Evolutionary conservation across 2,113 vertebrate genomes (phyloP), one percentile per base, ranked within the genome.

Genomic region (Ailurus styani): DNA sequence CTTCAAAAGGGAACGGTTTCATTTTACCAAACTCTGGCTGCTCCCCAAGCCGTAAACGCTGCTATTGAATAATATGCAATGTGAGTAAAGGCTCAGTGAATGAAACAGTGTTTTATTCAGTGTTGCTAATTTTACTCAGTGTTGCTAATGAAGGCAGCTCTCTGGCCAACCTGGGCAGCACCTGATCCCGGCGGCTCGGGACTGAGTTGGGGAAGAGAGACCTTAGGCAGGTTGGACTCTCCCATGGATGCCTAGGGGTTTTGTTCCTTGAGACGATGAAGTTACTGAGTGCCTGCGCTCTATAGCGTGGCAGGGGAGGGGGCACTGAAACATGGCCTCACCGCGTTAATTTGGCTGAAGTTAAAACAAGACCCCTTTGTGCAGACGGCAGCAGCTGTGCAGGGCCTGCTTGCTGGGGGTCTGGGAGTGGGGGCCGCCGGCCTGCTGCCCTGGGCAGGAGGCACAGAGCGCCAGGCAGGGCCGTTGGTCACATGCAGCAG

Each of bases 301-400:
- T 40, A 11, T 11, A 6, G 34, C 15, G 4, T 42, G 40, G 70
- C 70, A 42, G 45, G 45, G 20, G 2, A 25, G 29, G 8, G 10
- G 21, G 17, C 14, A 25, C 0, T 0, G 8, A 9, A 9, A 9
- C 21, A 2, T 0, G 0, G 12, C 17, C 18, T 27, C 23, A 27
- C 42, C 64, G 0, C 7, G 0, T 23, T 23, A 23, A 40, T 13
- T 15, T 42, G 66, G 47, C 42, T 3, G 64, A 62, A 25, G 17
- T 40, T 20, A n/a, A 8, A 37, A 10, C 1, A 0, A 13, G 64
- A 31, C 66, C 5, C 6, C 34, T 1, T 68, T 1, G 31, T 1
- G n/a, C 50, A 6, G 25, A 13, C 17, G 15, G 64, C 66, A 42
- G n/a, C 15, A 27, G 29, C 85, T 23, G 68, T 31, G 45, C 31